Evolutionary conservation across 2,888 invertebrate genomes (phyloP).

Genomic region (Cyclophora punctaria): DNA sequence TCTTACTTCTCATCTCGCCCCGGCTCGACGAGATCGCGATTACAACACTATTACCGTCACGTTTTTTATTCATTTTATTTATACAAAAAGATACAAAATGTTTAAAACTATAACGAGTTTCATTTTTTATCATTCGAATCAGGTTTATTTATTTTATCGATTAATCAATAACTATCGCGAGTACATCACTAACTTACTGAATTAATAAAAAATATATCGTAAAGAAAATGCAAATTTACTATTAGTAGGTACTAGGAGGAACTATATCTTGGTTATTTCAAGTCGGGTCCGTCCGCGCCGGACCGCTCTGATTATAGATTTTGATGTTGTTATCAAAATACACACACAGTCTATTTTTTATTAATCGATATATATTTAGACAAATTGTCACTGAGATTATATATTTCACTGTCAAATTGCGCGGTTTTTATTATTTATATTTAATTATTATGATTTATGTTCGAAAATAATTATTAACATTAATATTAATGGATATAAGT

Average conservation of each 20-base stretch:
- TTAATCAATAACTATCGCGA: slow-evolving; percentile 45
- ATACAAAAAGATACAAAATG: slow-evolving; percentile 10
- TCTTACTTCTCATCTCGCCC: too few relatives aligned
- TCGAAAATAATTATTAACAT: slow-evolving; percentile 22
- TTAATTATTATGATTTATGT: slow-evolving; percentile 17
- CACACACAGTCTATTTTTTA: slow-evolving; percentile 55
- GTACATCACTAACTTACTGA: slow-evolving; percentile 67
- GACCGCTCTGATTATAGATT: slow-evolving; percentile 46
- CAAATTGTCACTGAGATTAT: slow-evolving; percentile 54
- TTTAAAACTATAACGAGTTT: slow-evolving; percentile 10
- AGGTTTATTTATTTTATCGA: slow-evolving; percentile 27
- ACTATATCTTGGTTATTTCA: slow-evolving; percentile 69
- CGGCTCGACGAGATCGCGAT: too few relatives aligned
- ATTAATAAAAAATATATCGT: slow-evolving; percentile 60
- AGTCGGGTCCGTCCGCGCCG: slow-evolving; percentile 42
- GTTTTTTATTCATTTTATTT: too few relatives aligned
- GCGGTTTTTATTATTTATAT: slow-evolving; percentile 1
- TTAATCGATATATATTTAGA: slow-evolving; percentile 32
- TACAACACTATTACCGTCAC: too few relatives aligned
- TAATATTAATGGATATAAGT: slow-evolving; percentile 7
- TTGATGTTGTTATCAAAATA: slow-evolving; percentile 69
- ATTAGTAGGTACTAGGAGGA: slow-evolving; percentile 75
- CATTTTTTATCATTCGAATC: slow-evolving; percentile 28
- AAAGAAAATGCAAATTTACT: slow-evolving; percentile 72
- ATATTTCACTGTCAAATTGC: slow-evolving; percentile 30